Evolutionary conservation across 2,113 vertebrate genomes (phyloP).

Genomic region (Cebidichthys violaceus): DNA sequence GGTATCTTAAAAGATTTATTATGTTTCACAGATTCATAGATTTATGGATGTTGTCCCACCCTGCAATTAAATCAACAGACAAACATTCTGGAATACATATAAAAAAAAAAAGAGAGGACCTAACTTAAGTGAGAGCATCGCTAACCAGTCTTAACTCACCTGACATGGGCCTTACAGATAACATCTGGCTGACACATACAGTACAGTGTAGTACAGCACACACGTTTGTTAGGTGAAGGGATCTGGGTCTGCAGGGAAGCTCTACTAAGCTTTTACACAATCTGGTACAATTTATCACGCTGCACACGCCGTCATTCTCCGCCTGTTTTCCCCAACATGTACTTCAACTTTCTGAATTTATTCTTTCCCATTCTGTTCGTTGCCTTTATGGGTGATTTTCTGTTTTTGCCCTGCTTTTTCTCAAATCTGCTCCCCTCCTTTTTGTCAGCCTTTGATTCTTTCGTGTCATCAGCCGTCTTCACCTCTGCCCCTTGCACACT

Average conservation of each 20-base stretch:
- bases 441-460: conserved; percentile 61
- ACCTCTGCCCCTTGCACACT: conserved; percentile 51
- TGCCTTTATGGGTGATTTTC: conserved; percentile 50
- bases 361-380: conserved; percentile 81
- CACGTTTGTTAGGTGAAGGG: not conserved
- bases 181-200: conserved; percentile 19
- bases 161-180: conserved; percentile 16
- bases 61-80: conserved; percentile 35
- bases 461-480: conserved; percentile 47
- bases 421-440: conserved; percentile 71
- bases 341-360: conserved; percentile 79
- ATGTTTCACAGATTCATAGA: conserved; percentile 40
- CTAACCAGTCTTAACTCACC: conserved; percentile 15
- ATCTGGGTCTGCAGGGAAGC: not conserved
- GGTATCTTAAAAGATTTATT: conserved; percentile 71
- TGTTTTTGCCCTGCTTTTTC: conserved; percentile 75
- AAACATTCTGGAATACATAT: conserved; percentile 48
- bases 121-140: not conserved
- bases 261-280: conserved; percentile 35
- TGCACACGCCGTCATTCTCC: conserved; percentile 32
- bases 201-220: not conserved
- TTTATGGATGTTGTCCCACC: not conserved
- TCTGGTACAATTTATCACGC: conserved; percentile 26
- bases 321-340: conserved; percentile 58
- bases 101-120: conserved; percentile 17